Percentiles rank a stretch among this genome's conserved stretches.
phyloP scores from a whole-genome alignment of 2,797 vertebrate species.

The Pangasius mekongensis region DNA sequence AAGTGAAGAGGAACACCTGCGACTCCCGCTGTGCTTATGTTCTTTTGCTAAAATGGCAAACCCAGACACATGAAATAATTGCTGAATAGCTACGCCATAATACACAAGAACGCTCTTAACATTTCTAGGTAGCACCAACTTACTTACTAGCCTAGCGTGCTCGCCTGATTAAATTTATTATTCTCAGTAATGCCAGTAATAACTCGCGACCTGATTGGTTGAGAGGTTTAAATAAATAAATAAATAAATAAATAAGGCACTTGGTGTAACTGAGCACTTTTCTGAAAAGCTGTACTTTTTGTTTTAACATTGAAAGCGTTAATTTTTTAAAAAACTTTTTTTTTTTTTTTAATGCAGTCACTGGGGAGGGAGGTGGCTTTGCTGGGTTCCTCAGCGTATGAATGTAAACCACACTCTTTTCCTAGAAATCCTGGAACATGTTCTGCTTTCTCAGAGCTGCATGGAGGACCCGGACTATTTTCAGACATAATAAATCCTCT shows the following conservation, averaged over 20 bases:
- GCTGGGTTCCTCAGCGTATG: slow-evolving; percentile 70
- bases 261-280: too few species aligned
- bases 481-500: background rate
- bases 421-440: slow-evolving; percentile 76
- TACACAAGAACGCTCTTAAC: background rate
- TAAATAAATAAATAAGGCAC: too few species aligned
- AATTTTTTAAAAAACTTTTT: too few species aligned
- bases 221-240: too few species aligned
- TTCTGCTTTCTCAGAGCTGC: slow-evolving; percentile 50
- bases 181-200: background rate
- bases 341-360: too few species aligned
- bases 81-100: too few species aligned
- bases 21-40: background rate
- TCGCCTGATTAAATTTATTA: background rate
- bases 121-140: background rate
- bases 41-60: background rate
- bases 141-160: background rate
- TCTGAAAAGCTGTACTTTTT: too few species aligned
- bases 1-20: background rate
- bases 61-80: background rate
- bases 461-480: background rate
- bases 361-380: slow-evolving; percentile 42
- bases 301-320: too few species aligned
- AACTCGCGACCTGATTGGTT: too few species aligned
- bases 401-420: slow-evolving; percentile 64